Conservation (phyloP, 2,888 invertebrate species). For the Melieria omissa region DNA sequence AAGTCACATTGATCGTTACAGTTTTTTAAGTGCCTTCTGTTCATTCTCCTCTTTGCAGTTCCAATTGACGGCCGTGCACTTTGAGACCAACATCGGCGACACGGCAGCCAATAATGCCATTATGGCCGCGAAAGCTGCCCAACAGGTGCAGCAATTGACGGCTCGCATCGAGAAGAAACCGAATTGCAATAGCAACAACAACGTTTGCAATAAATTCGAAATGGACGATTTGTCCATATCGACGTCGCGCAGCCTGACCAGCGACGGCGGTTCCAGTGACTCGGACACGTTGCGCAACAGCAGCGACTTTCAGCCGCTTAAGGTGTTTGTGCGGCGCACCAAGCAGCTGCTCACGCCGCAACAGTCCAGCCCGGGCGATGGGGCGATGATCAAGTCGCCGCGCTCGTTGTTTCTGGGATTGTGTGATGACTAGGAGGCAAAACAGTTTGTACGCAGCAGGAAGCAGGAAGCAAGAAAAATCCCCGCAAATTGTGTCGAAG, state of each 20-base stretch:
- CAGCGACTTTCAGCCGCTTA: slow-evolving; percentile 42
- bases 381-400: slow-evolving; percentile 39
- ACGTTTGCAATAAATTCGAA: slow-evolving; percentile 42
- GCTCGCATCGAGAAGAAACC: slow-evolving; percentile 31
- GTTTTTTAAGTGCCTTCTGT: neutral
- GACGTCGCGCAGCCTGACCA: slow-evolving; percentile 43
- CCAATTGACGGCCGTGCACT: slow-evolving; percentile 50
- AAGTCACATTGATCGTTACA: neutral
- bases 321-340: slow-evolving; percentile 45
- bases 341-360: slow-evolving; percentile 36
- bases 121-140: slow-evolving; percentile 30
- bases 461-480: slow-evolving; percentile 24
- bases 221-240: slow-evolving; percentile 48
- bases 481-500: slow-evolving; percentile 19
- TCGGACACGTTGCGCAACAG: slow-evolving; percentile 49
- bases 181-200: slow-evolving; percentile 22
- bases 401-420: slow-evolving; percentile 48
- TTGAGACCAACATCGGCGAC: slow-evolving; percentile 59
- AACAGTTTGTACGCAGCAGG: slow-evolving; percentile 7
- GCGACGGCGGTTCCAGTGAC: slow-evolving; percentile 45
- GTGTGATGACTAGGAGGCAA: slow-evolving; percentile 41
- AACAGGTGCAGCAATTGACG: slow-evolving; percentile 18
- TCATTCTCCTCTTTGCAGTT: slow-evolving; percentile 47
- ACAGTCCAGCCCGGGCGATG: slow-evolving; percentile 32
- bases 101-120: slow-evolving; percentile 38